These are phyloP conservation scores for Chaenodraco wilsoni DNA, from an alignment of 2,797 vertebrate species.

Conservation along the genomic window DNA sequence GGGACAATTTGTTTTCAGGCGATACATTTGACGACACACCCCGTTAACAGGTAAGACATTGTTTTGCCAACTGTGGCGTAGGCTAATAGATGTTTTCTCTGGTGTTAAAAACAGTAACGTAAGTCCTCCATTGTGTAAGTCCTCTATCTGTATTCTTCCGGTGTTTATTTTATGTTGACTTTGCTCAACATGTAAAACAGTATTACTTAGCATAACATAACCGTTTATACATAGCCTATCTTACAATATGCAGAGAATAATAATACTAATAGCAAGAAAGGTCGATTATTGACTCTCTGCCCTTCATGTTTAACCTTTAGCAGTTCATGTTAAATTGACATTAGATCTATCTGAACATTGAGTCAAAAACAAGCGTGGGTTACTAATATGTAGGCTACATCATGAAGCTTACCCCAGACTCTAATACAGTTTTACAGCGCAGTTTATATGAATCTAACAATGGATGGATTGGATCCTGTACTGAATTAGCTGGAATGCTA, in stretches of 20 bases:
- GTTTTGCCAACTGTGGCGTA: fast-evolving
- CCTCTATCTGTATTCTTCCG: not conserved
- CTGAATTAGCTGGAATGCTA: not conserved
- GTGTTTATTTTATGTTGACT: not conserved
- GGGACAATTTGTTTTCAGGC: not conserved
- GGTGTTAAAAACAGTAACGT: no score
- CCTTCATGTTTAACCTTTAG: slow-evolving; percentile 66
- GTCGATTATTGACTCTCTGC: slow-evolving; percentile 10
- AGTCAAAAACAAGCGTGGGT: not conserved
- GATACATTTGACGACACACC: no score
- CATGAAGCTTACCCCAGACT: fast-evolving
- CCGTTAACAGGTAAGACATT: slow-evolving; percentile 38
- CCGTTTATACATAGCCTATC: not conserved
- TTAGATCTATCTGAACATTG: not conserved
- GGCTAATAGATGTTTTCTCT: not conserved
- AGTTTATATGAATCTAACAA: not conserved
- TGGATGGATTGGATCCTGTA: not conserved
- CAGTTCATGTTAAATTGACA: not conserved
- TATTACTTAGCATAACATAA: no score
- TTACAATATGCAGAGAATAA: not conserved
- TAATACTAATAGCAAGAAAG: no score
- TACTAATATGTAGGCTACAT: not conserved
- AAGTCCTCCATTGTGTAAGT: not conserved
- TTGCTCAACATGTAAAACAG: not conserved
- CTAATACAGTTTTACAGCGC: not conserved